These are phyloP conservation scores for Enteromius mattozi DNA, from an alignment of 2,797 vertebrate species.

Conservation along the genomic window DNA sequence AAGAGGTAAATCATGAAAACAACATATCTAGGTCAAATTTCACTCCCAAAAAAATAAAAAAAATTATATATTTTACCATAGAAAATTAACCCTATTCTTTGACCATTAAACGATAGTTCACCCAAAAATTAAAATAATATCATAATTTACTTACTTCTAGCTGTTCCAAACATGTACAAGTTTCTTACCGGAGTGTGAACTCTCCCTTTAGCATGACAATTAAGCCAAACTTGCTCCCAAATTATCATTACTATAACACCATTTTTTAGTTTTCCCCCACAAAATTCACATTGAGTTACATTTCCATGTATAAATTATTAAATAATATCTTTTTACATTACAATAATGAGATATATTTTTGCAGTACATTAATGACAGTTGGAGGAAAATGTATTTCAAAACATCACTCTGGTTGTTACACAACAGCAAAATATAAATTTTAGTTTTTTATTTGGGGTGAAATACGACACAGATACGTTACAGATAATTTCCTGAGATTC, in stretches of 20 bases:
- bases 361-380: not conserved
- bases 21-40: not conserved
- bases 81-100: not conserved
- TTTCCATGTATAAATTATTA: not conserved
- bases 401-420: not conserved
- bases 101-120: not conserved
- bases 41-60: not conserved
- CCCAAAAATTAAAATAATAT: not conserved
- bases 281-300: not conserved
- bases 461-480: not conserved
- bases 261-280: not conserved
- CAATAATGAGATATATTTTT: not conserved
- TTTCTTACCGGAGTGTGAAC: not conserved
- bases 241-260: not conserved
- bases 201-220: not conserved
- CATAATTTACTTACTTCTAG: not conserved
- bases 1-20: not conserved
- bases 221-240: not conserved
- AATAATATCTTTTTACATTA: not conserved
- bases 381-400: not conserved
- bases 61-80: not conserved
- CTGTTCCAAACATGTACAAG: not conserved
- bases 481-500: slow-evolving; percentile 13
- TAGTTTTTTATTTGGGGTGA: not conserved
- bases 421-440: not conserved